These are phyloP conservation scores for Leptestheria dahalacensis DNA, from an alignment of 1,140 invertebrate genomes.

Conservation along the genomic window DNA sequence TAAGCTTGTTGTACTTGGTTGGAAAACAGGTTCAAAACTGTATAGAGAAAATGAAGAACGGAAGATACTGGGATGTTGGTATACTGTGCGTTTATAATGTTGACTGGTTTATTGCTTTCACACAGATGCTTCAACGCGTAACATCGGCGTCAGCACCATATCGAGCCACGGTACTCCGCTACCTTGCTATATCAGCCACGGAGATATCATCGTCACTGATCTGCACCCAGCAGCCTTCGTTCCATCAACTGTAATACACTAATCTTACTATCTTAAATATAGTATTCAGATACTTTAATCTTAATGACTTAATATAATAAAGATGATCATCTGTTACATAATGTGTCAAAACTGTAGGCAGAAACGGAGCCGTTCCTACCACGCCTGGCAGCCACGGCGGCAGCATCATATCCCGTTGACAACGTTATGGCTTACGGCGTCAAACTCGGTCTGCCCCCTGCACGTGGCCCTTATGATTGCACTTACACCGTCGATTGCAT, in stretches of 20 bases:
- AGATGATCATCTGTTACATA: not conserved
- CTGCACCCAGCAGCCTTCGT: not conserved
- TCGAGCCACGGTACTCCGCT: not conserved
- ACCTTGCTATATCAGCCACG: not conserved
- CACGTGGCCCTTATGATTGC: not conserved
- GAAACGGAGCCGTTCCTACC: not conserved
- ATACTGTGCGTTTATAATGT: too few species aligned
- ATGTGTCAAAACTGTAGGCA: not conserved
- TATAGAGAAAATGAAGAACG: not conserved
- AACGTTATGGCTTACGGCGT: not conserved
- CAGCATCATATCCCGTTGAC: not conserved
- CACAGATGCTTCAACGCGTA: constrained; percentile 11
- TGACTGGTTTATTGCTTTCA: too few species aligned
- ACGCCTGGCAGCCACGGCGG: not conserved
- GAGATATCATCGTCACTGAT: not conserved
- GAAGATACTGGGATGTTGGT: too few species aligned
- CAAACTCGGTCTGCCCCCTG: not conserved
- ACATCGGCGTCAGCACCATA: constrained; percentile 13
- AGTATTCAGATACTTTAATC: too few species aligned
- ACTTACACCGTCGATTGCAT: not conserved
- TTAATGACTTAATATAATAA: too few species aligned
- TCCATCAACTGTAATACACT: too few species aligned
- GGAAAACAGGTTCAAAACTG: not conserved
- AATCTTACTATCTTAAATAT: too few species aligned
- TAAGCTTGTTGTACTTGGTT: too few species aligned